Evolutionary conservation across 2,113 vertebrate genomes (phyloP), one percentile per base, ranked within the genome.

Genomic region (Pseudois nayaur): DNA sequence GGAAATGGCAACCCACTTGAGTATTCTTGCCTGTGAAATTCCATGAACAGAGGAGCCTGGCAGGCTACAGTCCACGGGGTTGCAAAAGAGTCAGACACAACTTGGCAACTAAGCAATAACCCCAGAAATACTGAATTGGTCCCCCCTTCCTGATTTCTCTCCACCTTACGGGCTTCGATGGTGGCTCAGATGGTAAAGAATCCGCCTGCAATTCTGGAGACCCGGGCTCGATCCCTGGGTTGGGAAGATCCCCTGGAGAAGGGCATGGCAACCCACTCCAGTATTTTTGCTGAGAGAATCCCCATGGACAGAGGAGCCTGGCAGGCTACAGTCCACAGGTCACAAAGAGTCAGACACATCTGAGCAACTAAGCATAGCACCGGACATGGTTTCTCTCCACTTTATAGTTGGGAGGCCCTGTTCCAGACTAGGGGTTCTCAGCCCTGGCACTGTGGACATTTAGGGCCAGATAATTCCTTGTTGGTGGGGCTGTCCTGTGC

Each of bases 91-190:
- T 43, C 23, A 43, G 71, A 76, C 36, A 74, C 6, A 2, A 25
- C 67, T 71, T 74, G 71, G 11, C 71, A 74, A 74, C 36, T 40
- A 40, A 74, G 36, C 11, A 74, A 27, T 43, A 43, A 74, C 3
- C 6, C 48, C 57, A 71, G 33, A 90, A 12, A 40, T 54, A 50
- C 43, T 83, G 55, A 8, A 0, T 3, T 52, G 36, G 19, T 76
- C 52, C 71, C 9, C n/a, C 15, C 45, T 27, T 2, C 17, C 2
- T n/a, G 33, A 81, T 62, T 81, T 59, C 16, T 89, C 17, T 25
- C 5, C n/a, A 60, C 8, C 14, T n/a, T 33, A 9, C 0, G 2
- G n/a, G 9, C n/a, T 19, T 71, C n/a, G 0, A 0, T 71, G n/a
- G 19, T 71, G 19, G n/a, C n/a, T 71, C n/a, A 71, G 67, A 71